Evolutionary conservation across 2,888 invertebrate species (phyloP), one percentile per base, ranked within the genome.

Genomic region (Megastigmus dorsalis): DNA sequence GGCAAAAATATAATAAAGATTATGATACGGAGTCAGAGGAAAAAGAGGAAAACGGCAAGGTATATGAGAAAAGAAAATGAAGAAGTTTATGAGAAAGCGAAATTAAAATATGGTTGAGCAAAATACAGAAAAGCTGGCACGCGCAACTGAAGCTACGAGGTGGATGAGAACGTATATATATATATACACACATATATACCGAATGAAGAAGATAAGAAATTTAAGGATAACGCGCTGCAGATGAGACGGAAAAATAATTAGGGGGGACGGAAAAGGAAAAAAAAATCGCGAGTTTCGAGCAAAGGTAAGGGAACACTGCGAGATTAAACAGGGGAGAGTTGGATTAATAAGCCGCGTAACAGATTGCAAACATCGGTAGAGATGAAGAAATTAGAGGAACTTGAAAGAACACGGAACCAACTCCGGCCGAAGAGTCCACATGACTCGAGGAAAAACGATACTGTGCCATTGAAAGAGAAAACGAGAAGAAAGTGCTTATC

Each of bases 241-340:
- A 71, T 54, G 67, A 75, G 62, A 75, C 54, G 71, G 54, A 75
- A 72, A 68, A 76, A 75, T 72, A 75, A 75, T 75, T 75, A 76
- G 48, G 43, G 43, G 38, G 45, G 65, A 28, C 55, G n/a, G 7
- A 50, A 6, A 45, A 13, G 9, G 57, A 45, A 33, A n/a, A n/a
- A 38, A 30, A 33, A 52, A 9, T 23, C 13, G 66, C 33, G n/a
- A 38, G 26, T 59, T 62, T 33, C 7, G 23, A 38, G 28, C 43
- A 36, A 33, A 36, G 54, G 26, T 15, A 6, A 38, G n/a, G 18
- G 23, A 36, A 54, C 28, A 15, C 38, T 33, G 38, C 26, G 43
- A 63, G 60, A 70, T 65, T 69, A 66, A 59, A 65, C 60, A 48
- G 45, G 57, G n/a, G 33, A 15, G 54, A 28, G 33, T 45, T 30